Evolutionary conservation across 2,113 vertebrate species (phyloP).

Genomic region (Mesembrinibis cayennensis): DNA sequence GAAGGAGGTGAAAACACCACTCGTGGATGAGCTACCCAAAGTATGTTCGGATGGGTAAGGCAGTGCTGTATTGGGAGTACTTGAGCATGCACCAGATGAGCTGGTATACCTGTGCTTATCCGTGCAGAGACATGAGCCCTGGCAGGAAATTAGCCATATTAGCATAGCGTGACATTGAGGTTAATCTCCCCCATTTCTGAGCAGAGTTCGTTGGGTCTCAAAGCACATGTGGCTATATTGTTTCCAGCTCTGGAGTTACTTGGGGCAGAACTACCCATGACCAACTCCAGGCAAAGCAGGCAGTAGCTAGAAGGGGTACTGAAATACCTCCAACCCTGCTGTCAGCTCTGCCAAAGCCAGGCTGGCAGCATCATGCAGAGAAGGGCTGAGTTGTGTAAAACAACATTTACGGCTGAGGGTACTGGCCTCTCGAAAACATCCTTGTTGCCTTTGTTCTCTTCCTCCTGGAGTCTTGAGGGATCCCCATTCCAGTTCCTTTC

Average conservation of each 20-base stretch:
- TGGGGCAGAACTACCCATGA: background rate
- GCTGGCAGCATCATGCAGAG: background rate
- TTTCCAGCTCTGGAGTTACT: background rate
- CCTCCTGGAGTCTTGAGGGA: background rate
- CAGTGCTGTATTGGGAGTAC: background rate
- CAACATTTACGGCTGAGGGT: background rate
- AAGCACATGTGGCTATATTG: background rate
- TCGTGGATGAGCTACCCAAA: background rate
- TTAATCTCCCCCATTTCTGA: background rate
- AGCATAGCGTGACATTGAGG: background rate
- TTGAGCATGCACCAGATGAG: background rate
- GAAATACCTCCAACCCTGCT: background rate
- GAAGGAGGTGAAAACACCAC: background rate
- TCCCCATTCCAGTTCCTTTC: background rate
- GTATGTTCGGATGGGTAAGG: background rate
- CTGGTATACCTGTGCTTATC: background rate
- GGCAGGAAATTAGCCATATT: background rate
- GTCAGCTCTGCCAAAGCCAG: background rate
- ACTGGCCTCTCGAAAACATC: background rate
- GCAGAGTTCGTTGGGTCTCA: accelerated
- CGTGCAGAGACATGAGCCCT: background rate
- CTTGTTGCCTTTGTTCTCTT: background rate
- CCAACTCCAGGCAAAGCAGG: background rate
- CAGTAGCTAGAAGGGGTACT: background rate
- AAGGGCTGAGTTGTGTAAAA: background rate